Evolutionary conservation across 2,888 invertebrate species (phyloP).

Genomic region (Ectemnius cavifrons): DNA sequence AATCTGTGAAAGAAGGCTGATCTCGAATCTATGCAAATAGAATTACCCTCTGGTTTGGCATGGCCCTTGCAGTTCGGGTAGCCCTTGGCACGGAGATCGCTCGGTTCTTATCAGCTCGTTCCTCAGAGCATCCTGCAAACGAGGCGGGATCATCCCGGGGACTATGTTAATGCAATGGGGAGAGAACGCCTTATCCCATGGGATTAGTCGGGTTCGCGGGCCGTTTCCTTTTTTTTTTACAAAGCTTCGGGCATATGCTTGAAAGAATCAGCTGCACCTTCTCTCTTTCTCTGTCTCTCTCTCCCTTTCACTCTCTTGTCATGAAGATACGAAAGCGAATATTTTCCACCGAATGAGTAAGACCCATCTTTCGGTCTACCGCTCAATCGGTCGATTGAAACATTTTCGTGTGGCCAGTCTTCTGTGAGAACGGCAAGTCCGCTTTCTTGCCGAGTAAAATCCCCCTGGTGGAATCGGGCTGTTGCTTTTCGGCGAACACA

Average conservation of each 20-base stretch:
- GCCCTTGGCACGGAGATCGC: slow-evolving; percentile 54
- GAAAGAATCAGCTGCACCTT: background rate
- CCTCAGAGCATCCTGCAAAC: slow-evolving; percentile 70
- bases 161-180: slow-evolving; percentile 72
- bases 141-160: slow-evolving; percentile 70
- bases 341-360: no score
- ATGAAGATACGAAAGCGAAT: no score
- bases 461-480: slow-evolving; percentile 15
- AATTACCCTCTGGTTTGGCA: slow-evolving; percentile 66
- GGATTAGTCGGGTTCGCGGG: slow-evolving; percentile 65
- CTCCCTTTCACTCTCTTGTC: no score
- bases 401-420: slow-evolving; percentile 14
- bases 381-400: slow-evolving; percentile 3
- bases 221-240: slow-evolving; percentile 28
- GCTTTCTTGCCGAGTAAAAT: background rate
- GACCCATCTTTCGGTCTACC: no score
- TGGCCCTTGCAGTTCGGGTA: slow-evolving; percentile 39
- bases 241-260: slow-evolving; percentile 8
- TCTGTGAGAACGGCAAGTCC: background rate
- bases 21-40: slow-evolving; percentile 74
- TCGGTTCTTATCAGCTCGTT: slow-evolving; percentile 73
- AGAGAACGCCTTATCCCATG: slow-evolving; percentile 63
- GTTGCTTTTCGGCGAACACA: slow-evolving; percentile 58
- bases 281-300: background rate
- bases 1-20: slow-evolving; percentile 68